Conservation (phyloP, 1,140 invertebrate genomes). For the Apocrypta bakeri region DNA sequence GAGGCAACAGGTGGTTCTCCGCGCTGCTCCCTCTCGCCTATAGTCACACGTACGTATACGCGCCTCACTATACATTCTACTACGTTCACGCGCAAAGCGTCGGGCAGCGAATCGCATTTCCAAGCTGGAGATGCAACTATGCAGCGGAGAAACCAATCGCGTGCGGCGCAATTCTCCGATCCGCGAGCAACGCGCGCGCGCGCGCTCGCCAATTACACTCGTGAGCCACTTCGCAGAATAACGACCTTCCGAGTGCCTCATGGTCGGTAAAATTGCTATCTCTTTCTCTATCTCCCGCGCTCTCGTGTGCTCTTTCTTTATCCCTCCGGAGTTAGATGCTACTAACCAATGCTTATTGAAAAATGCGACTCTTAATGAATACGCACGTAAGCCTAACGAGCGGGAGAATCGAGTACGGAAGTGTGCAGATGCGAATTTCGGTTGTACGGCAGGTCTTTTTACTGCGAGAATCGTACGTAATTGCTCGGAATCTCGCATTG, state of each 20-base stretch:
- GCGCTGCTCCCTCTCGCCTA: background rate
- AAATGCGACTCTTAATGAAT: constrained; percentile 8
- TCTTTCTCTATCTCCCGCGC: background rate
- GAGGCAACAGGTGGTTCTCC: constrained; percentile 56
- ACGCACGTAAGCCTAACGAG: background rate
- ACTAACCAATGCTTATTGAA: background rate
- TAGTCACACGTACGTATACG: background rate
- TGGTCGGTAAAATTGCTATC: background rate
- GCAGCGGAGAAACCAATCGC: constrained; percentile 34
- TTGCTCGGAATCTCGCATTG: background rate
- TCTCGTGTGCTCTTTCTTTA: background rate
- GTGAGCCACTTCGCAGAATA: constrained; percentile 10
- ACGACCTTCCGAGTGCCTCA: constrained; percentile 5
- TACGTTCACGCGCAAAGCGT: constrained; percentile 3
- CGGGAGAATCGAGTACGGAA: background rate
- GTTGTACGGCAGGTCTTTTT: no score
- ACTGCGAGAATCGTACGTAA: background rate
- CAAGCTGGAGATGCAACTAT: background rate
- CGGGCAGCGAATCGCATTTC: constrained; percentile 19
- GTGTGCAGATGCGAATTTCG: no score
- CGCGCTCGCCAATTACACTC: constrained; percentile 7
- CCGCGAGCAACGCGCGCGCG: no score
- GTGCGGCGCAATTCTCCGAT: constrained; percentile 28
- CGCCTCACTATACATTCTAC: background rate
- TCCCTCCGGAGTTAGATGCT: background rate